Evolutionary conservation across 53 echinoderm and acorn worm species (phyloP), one percentile per base, ranked within the genome.

Genomic region (Temnopleurus reevesii): DNA sequence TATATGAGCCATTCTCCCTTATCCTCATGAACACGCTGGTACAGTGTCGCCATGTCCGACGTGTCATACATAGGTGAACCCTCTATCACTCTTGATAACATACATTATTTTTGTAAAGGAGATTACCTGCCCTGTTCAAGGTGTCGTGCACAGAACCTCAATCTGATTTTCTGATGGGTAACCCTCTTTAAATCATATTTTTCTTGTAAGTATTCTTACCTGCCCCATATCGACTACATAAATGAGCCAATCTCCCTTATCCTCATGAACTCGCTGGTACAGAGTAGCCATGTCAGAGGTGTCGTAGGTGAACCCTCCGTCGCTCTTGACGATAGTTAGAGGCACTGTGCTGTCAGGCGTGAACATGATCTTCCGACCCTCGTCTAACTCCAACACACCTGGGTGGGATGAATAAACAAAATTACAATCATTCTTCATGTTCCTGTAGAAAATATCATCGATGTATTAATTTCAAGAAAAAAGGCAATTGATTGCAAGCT

Each of bases 321-420:
- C 97, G 2, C 95, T 94, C 61, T 97, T 97, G 61, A 97, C 95
- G 30, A 97, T 87, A 0, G 97, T 97, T 49, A 97, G 53, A 8
- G 97, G 97, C 18, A 97, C 93, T 1, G 65, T 89, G 30, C 81
- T 57, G 47, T 59, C 90, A 2, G 95, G 94, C 7, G 92, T 91
- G 90, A 97, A 97, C 95, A 97, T 97, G 81, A 97, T 92, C 45
- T 97, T 95, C 27, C 95, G 76, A 2, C 97, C 97, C 55, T 97
- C 97, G 18, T 95, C 95, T 12, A 89, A 6, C 51, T 95, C 64
- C 51, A 95, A 56, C 27, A 93, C 35, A 29, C 94, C 97, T 97
- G 43, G 2, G 7, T n/a, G 24, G 4, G 44, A 41, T 4, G 31
- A 57, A n/a, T n/a, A n/a, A n/a, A n/a, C n/a, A n/a, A n/a, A n/a